Base-by-base conservation (phyloP, 2,888 invertebrate species). In the Ophion ellenae region DNA sequence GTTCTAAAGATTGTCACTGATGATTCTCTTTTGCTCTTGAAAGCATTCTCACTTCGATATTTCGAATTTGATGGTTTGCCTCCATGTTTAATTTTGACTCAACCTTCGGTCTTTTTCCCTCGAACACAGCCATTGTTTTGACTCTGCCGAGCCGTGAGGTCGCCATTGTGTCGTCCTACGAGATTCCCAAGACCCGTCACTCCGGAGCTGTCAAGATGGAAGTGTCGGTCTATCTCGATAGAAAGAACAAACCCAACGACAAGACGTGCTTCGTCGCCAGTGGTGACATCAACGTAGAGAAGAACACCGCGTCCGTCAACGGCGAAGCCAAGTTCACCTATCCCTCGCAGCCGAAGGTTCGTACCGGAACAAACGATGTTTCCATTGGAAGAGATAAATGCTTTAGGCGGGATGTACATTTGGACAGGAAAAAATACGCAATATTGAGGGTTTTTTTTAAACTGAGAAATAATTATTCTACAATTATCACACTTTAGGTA, bases 111-210 rank as follows among this genome's bases (percentile, higher is more conserved):
- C 1, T 40, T 6, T 40, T 40, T 40, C 7, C 1, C 9, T 32
- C 40, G 40, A 40, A 40, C 76, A 91, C 93, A 88, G 96, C 95
- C 36, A 92, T 96, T 2, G 95, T 96, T 63, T 90, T 97, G 1
- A 95, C 96, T 0, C 94, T 97, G 3, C 97, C 97, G 0, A 95
- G 95, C 75, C 95, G 97, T 40, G 95, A 96, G 69, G 92, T 97
- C 24, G 95, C 96, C 0, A 90, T 97, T 2, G 96, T 97, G 90
- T 94, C 95, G 14, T 88, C 88, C 32, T 88, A 91, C 84, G 93
- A 94, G 47, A 74, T 93, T 32, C 92, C 93, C 11, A 93, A 93
- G 86, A 89, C 91, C 28, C 93, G 92, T 76, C 91, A 93, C 32
- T 81, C 83, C 20, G 97, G 96, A 88, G 95, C 96, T 45, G 95